Conservation (phyloP, 1,140 invertebrate genomes). For the Homalodisca vitripennis region DNA sequence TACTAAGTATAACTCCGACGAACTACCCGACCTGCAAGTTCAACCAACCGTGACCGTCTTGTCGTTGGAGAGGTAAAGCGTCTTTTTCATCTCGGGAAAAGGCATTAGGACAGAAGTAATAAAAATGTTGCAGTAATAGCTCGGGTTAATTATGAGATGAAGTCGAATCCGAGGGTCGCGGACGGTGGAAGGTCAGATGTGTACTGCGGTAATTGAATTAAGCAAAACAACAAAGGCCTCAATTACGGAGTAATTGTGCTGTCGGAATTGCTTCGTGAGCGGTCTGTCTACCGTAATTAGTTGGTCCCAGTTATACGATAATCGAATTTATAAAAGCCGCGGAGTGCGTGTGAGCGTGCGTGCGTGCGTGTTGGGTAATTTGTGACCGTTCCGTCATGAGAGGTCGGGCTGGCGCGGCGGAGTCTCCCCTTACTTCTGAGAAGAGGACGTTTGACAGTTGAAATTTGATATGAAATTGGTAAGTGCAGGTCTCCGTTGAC, state of each 20-base stretch:
- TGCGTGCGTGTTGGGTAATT: conserved; percentile 10
- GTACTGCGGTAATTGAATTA: conserved; percentile 23
- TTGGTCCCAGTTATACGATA: not conserved
- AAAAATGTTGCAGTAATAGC: conserved; percentile 22
- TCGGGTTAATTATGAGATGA: conserved; percentile 5
- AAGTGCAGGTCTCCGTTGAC: too few species aligned
- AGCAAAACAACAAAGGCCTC: conserved; percentile 24
- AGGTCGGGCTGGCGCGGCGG: too few species aligned
- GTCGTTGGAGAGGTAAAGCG: too few species aligned
- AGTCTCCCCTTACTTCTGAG: too few species aligned
- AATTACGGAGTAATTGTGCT: conserved; percentile 18
- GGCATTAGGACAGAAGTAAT: conserved; percentile 8
- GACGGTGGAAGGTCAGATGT: conserved; percentile 5
- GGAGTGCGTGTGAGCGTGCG: not conserved
- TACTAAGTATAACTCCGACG: too few species aligned
- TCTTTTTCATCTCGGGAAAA: conserved; percentile 6
- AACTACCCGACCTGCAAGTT: too few species aligned
- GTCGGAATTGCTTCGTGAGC: conserved; percentile 18
- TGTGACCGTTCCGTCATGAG: not conserved
- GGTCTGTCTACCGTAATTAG: conserved; percentile 1
- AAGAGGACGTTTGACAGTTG: too few species aligned
- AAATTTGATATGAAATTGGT: too few species aligned
- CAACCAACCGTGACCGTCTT: too few species aligned
- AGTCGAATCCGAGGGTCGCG: not conserved
- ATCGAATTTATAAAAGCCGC: not conserved